phyloP scores from a whole-genome alignment of 2,888 invertebrate genomes.

The Operophtera brumata region DNA sequence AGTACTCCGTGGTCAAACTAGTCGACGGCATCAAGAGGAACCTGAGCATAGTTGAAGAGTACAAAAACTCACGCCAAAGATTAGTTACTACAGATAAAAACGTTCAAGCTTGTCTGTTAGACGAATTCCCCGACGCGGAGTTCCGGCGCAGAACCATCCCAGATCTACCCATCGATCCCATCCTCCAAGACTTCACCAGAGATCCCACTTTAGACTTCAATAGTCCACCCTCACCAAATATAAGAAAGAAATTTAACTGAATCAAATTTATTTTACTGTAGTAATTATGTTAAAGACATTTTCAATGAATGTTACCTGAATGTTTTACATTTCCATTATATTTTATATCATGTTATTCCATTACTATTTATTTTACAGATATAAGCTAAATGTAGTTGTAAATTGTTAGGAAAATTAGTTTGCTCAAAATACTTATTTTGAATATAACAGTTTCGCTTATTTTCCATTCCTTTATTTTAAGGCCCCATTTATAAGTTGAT shows the following conservation, averaged over 20 bases:
- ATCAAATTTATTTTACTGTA: conserved; percentile 15
- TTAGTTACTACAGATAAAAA: conserved; percentile 68
- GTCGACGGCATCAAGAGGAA: conserved; percentile 75
- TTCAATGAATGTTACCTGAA: conserved; percentile 66
- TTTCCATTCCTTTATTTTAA: conserved; percentile 26
- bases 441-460: conserved; percentile 57
- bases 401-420: conserved; percentile 72
- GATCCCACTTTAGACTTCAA: conserved; percentile 46
- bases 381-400: conserved; percentile 67
- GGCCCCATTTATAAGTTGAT: too few relatives aligned
- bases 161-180: conserved; percentile 47
- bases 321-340: conserved; percentile 76
- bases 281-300: conserved; percentile 47
- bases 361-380: conserved; percentile 62
- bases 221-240: conserved; percentile 60
- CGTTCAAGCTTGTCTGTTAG: conserved; percentile 65
- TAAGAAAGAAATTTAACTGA: conserved; percentile 54
- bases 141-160: conserved; percentile 51
- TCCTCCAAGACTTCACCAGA: conserved; percentile 50
- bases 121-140: conserved; percentile 60
- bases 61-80: conserved; percentile 60
- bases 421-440: conserved; percentile 74
- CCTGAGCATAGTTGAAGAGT: conserved; percentile 70
- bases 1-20: conserved; percentile 70
- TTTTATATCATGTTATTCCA: conserved; percentile 79